A percentile compares a stretch with the other conserved stretches of the same genome.
These are phyloP conservation scores for Mormoops blainvillei DNA, from an alignment of 2,113 vertebrate genomes.

Conservation along the genomic window DNA sequence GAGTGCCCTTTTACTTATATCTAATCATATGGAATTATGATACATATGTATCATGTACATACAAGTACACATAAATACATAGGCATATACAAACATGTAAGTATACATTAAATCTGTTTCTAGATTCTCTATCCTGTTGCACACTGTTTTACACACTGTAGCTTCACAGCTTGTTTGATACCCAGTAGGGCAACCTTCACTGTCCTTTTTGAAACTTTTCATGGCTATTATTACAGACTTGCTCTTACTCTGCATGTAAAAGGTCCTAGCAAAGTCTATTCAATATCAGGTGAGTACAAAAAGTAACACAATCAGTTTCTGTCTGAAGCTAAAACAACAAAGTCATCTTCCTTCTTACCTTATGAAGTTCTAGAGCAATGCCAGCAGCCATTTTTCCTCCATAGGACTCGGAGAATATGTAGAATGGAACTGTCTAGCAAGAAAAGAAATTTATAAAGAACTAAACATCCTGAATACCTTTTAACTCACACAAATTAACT, in stretches of 20 bases:
- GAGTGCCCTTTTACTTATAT: background rate
- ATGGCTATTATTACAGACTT: background rate
- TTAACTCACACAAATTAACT: background rate
- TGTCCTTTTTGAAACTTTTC: background rate
- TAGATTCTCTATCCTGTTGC: background rate
- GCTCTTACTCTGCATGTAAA: background rate
- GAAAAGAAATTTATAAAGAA: conserved; percentile 38
- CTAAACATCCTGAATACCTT: background rate
- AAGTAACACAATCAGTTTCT: background rate
- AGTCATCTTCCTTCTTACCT: conserved; percentile 77
- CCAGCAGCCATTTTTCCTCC: conserved; percentile 98
- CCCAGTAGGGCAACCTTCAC: background rate
- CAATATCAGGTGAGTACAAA: background rate
- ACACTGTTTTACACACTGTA: background rate
- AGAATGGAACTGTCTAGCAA: conserved; percentile 89
- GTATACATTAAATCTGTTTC: background rate
- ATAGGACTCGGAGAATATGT: conserved; percentile 97
- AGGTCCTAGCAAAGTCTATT: background rate
- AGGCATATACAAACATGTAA: background rate
- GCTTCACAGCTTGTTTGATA: background rate
- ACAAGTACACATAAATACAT: background rate
- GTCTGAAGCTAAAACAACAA: background rate
- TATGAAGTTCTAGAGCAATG: conserved; percentile 85
- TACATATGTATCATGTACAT: background rate
- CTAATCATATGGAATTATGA: background rate